These are phyloP conservation scores for Acleris sparsana DNA, from an alignment of 2,888 invertebrate genomes.

Conservation along the genomic window DNA sequence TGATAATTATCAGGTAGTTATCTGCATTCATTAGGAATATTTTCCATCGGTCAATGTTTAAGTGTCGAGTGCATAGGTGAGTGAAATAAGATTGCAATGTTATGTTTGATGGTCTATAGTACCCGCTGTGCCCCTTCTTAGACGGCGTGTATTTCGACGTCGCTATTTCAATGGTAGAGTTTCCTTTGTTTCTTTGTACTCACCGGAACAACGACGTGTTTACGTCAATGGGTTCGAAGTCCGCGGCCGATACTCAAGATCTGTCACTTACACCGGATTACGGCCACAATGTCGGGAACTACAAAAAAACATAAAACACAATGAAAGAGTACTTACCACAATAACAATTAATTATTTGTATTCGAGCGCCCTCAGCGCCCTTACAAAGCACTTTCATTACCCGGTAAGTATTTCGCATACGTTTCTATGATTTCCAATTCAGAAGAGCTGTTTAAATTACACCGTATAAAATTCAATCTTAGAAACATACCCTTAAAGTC, in stretches of 20 bases:
- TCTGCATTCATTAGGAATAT: too few relatives aligned
- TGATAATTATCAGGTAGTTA: too few relatives aligned
- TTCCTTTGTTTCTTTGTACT: background rate
- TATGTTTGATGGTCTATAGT: too few relatives aligned
- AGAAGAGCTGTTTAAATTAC: slow-evolving; percentile 7
- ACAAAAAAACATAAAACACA: slow-evolving; percentile 46
- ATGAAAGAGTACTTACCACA: slow-evolving; percentile 48
- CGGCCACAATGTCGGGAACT: slow-evolving; percentile 42
- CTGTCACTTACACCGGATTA: slow-evolving; percentile 32
- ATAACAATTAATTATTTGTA: slow-evolving; percentile 62
- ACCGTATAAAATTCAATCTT: background rate
- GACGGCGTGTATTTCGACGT: too few relatives aligned
- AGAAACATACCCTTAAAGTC: background rate
- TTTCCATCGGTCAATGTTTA: too few relatives aligned
- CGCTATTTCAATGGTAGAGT: too few relatives aligned
- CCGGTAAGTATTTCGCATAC: slow-evolving; percentile 64
- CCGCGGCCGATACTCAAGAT: slow-evolving; percentile 14
- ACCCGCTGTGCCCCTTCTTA: too few relatives aligned
- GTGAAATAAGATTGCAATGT: too few relatives aligned
- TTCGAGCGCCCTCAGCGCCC: slow-evolving; percentile 45
- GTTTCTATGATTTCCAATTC: slow-evolving; percentile 52
- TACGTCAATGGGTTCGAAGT: slow-evolving; percentile 25
- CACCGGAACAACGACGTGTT: slow-evolving; percentile 20
- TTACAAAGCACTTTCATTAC: slow-evolving; percentile 56
- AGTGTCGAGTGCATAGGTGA: too few relatives aligned